phyloP scores from a whole-genome alignment of 2,888 invertebrate genomes.

The Monoplex corrugatus region DNA sequence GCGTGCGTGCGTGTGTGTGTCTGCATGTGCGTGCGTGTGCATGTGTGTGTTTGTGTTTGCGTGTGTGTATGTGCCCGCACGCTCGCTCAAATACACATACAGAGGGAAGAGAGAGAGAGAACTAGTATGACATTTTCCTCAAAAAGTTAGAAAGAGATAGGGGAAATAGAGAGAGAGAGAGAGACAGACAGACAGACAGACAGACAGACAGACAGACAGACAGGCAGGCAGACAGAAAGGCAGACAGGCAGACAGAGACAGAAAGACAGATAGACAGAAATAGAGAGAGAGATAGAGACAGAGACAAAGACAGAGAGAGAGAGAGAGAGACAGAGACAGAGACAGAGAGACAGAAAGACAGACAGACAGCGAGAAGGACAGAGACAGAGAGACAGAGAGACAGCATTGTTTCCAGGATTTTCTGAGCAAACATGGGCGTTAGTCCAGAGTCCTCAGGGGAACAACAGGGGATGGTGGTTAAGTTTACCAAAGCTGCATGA shows the following conservation, averaged over 20 bases:
- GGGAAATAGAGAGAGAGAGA: not conserved
- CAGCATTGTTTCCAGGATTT: no score
- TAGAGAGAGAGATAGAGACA: no score
- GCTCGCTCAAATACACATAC: not conserved
- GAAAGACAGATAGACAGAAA: no score
- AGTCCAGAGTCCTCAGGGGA: no score
- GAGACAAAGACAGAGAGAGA: not conserved
- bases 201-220: not conserved
- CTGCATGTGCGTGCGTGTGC: not conserved
- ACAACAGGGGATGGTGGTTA: not conserved
- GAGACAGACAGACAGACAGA: not conserved
- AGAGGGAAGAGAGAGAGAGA: not conserved
- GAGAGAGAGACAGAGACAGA: not conserved
- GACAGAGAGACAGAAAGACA: not conserved
- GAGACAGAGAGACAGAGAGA: not conserved
- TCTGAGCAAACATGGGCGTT: no score
- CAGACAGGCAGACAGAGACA: no score
- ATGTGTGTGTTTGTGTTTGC: not conserved
- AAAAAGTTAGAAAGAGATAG: no score
- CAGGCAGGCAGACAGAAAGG: no score
- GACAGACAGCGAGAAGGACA: not conserved
- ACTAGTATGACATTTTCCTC: not conserved
- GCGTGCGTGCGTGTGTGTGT: slow-evolving; percentile 11
- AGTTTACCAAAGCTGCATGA: not conserved
- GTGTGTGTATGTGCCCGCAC: slow-evolving; percentile 15